These are phyloP conservation scores for Latrodectus hesperus DNA, from an alignment of 2,888 invertebrate species.

Conservation along the genomic window DNA sequence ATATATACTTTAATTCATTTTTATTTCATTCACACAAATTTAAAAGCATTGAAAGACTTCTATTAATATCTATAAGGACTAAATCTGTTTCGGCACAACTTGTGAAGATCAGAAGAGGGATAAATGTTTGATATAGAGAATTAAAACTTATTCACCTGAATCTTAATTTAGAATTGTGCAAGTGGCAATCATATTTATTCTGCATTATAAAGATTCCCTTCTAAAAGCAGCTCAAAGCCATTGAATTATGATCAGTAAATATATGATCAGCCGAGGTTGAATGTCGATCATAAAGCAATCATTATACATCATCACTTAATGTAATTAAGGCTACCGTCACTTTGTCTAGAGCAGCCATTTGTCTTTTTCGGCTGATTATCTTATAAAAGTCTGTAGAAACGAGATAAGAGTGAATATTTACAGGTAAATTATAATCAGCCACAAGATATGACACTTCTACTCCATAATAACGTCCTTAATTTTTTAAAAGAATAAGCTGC, in stretches of 20 bases:
- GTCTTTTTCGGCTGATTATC: background rate
- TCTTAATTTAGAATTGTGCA: too few species aligned
- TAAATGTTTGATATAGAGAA: too few species aligned
- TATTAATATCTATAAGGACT: too few species aligned
- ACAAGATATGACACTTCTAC: background rate
- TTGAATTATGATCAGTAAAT: slow-evolving; percentile 15
- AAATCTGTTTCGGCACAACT: too few species aligned
- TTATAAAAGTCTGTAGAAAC: slow-evolving; percentile 21
- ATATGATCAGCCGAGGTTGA: slow-evolving; percentile 1
- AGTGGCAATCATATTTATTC: too few species aligned
- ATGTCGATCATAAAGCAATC: slow-evolving; percentile 3
- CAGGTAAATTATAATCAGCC: slow-evolving; percentile 13
- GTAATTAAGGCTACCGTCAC: slow-evolving; percentile 13
- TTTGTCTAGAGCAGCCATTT: background rate
- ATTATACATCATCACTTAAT: slow-evolving; percentile 13
- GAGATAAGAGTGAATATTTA: slow-evolving; percentile 1
- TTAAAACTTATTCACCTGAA: too few species aligned
- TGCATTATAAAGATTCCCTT: background rate
- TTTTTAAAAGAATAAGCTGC: too few species aligned
- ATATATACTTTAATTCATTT: too few species aligned
- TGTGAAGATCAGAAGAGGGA: too few species aligned
- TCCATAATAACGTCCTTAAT: too few species aligned
- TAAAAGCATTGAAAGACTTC: too few species aligned
- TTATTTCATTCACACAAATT: too few species aligned
- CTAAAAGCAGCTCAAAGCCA: background rate